Conservation (phyloP, 2,113 vertebrate species). For the Solenodon paradoxus region DNA sequence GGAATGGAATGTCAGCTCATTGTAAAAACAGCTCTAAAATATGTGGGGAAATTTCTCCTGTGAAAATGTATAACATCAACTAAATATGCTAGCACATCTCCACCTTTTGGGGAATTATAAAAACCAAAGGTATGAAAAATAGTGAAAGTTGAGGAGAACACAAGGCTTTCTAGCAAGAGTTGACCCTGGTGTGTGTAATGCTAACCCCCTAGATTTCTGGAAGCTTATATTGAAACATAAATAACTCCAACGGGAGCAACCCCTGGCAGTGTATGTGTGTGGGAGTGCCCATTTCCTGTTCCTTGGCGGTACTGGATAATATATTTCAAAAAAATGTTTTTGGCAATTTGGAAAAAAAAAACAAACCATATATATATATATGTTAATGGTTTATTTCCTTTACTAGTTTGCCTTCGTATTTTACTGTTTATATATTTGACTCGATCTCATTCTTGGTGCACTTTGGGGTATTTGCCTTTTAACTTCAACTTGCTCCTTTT, state of each 20-base stretch:
- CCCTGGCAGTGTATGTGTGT: background rate
- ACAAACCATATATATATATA: no score
- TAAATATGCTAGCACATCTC: background rate
- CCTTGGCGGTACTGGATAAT: background rate
- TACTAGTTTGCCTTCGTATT: no score
- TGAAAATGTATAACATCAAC: background rate
- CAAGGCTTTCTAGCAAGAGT: no score
- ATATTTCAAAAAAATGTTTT: background rate
- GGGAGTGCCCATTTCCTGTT: background rate
- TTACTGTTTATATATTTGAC: background rate
- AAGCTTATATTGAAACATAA: no score
- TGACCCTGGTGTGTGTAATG: no score
- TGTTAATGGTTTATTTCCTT: background rate
- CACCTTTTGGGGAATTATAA: background rate
- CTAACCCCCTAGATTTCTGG: no score
- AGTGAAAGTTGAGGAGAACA: no score
- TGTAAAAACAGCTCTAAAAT: background rate
- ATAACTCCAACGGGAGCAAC: no score
- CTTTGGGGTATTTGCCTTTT: background rate
- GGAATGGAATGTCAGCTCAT: background rate
- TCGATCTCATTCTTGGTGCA: no score
- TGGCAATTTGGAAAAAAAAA: background rate
- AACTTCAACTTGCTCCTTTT: background rate
- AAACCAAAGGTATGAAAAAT: no score
- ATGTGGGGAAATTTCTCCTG: background rate